Conservation (phyloP, 2,797 vertebrate species). For the Poecilia wingei region DNA sequence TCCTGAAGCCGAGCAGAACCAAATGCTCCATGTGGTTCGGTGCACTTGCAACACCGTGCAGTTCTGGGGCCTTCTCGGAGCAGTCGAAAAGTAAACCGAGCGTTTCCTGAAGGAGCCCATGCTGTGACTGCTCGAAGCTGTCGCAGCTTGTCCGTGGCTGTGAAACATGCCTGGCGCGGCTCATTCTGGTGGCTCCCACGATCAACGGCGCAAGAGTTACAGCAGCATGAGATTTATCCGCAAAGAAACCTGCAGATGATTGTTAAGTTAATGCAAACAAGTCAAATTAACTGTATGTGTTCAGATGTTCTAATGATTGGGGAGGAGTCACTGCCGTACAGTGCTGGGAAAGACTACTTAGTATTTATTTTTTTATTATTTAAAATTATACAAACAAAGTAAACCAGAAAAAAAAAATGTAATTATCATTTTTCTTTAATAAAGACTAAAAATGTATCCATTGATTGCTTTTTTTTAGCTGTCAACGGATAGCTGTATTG, state of each 20-base stretch:
- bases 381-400: neutral
- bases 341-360: neutral
- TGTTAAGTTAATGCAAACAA: neutral
- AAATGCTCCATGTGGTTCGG: conserved; percentile 48
- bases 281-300: neutral
- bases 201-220: neutral
- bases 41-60: conserved; percentile 28
- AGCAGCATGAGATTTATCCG: neutral
- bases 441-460: neutral
- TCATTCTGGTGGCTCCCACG: neutral
- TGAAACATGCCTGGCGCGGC: neutral
- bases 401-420: neutral
- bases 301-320: neutral
- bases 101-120: conserved; percentile 1
- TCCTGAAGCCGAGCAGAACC: conserved; percentile 63
- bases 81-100: conserved; percentile 48
- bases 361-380: neutral
- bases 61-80: conserved; percentile 59
- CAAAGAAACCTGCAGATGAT: neutral
- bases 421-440: neutral
- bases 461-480: too few species aligned
- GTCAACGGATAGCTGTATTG: too few species aligned
- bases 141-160: neutral
- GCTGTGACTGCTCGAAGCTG: conserved; percentile 6
- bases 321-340: neutral